Percentiles rank a stretch among this genome's conserved stretches.
Conservation (phyloP, 2,888 invertebrate species). For the Melolontha melolontha region DNA sequence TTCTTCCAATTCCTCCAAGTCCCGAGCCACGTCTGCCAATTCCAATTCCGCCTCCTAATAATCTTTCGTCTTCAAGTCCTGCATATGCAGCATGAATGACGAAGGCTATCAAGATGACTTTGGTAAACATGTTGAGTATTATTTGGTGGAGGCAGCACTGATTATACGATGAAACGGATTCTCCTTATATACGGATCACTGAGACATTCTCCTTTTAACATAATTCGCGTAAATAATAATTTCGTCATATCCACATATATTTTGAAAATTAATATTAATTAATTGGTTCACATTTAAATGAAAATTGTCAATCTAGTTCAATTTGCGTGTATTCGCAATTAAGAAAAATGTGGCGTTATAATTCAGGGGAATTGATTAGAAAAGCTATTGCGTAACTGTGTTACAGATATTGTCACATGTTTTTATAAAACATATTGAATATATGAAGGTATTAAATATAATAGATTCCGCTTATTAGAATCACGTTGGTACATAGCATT, state of each 20-base stretch:
- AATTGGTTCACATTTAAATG: not conserved
- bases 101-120: not conserved
- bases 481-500: too few species aligned
- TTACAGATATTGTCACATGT: not conserved
- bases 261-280: not conserved
- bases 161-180: not conserved
- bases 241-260: not conserved
- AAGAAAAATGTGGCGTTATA: constrained; percentile 6
- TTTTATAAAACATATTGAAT: too few species aligned
- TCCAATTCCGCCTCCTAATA: constrained; percentile 60
- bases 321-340: not conserved
- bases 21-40: constrained; percentile 43
- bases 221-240: too few species aligned
- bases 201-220: constrained; percentile 4
- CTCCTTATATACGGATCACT: constrained; percentile 5
- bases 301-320: not conserved
- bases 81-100: constrained; percentile 56
- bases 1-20: not conserved
- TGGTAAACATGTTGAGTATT: not conserved
- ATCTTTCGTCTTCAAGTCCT: constrained; percentile 41
- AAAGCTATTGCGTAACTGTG: not conserved
- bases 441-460: too few species aligned
- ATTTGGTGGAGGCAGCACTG: constrained; percentile 22
- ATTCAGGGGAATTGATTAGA: not conserved
- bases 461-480: too few species aligned